Base-by-base conservation (phyloP, 1,140 invertebrate species). In the Coptotermes formosanus region DNA sequence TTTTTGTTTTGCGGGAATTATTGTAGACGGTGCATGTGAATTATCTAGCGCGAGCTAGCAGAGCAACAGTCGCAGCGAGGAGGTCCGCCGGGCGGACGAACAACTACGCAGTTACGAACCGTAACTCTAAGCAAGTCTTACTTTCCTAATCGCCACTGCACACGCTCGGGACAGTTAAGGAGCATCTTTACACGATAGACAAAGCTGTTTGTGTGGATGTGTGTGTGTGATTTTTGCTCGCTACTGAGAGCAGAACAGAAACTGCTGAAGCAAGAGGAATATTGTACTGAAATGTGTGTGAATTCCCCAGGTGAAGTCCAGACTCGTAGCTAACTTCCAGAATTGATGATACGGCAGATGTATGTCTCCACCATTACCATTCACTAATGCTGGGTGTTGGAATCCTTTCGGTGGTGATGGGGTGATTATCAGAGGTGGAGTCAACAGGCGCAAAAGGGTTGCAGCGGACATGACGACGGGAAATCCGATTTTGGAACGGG, bases 161-260 rank as follows among this genome's bases (percentile, higher is more conserved):
- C 85, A 82, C 32, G 38, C 55, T 12, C 64, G 32, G 69, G 85
- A 85, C 85, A 85, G 85, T 82, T 85, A 69, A 85, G 85, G 45
- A 75, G 25, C 75, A 75, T 75, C 55, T 81, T 75, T 25, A 64
- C 45, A 30, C 85, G 48, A 48, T 48, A n/a, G 44, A 32, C 19
- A 19, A 21, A 30, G 21, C 2, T 11, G 21, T 6, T 44, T 9
- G 4, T 48, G 84, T 23, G 19, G 2, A 25, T 48, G 45, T 48
- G 45, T 48, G 45, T 48, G 45, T 48, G 14, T 48, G 45, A 48
- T 48, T 48, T 48, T 48, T 12, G 1, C 45, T 9, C 16, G 44
- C 16, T 21, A 45, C 23, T 21, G 19, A 43, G n/a, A 21, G 7
- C 14, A 45, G 8, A 21, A 8, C 19, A 82, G 25, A n/a, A 16